Conservation (phyloP, 2,888 invertebrate species). For the Acanthosoma haemorrhoidale region DNA sequence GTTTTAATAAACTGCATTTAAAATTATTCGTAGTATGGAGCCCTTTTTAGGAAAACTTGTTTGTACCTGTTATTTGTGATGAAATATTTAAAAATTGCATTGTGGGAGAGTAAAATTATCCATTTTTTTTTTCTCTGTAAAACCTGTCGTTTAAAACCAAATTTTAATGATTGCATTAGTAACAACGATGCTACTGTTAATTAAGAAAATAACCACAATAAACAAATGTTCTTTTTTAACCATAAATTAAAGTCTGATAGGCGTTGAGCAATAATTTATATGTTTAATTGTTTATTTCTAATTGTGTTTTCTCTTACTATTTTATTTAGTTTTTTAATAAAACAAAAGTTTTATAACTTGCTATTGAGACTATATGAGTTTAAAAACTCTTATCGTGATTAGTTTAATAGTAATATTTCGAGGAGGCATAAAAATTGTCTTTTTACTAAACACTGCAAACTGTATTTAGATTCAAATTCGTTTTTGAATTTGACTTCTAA, state of each 20-base stretch:
- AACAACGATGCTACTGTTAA: too few relatives aligned
- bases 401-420: background rate
- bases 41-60: slow-evolving; percentile 11
- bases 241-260: background rate
- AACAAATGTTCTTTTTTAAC: too few relatives aligned
- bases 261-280: background rate
- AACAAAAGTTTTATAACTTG: background rate
- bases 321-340: background rate
- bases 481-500: slow-evolving; percentile 13
- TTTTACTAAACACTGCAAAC: background rate
- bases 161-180: too few relatives aligned
- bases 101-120: background rate
- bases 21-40: background rate
- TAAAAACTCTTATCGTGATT: background rate
- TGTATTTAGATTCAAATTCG: slow-evolving; percentile 3
- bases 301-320: background rate
- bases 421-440: background rate
- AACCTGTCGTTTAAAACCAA: too few relatives aligned
- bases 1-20: background rate
- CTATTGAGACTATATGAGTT: background rate
- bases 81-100: background rate
- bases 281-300: background rate
- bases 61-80: slow-evolving; percentile 20
- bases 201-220: too few relatives aligned
- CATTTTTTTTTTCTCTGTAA: too few relatives aligned